Evolutionary conservation across 2,113 vertebrate genomes (phyloP).

Genomic region (Numenius arquata): DNA sequence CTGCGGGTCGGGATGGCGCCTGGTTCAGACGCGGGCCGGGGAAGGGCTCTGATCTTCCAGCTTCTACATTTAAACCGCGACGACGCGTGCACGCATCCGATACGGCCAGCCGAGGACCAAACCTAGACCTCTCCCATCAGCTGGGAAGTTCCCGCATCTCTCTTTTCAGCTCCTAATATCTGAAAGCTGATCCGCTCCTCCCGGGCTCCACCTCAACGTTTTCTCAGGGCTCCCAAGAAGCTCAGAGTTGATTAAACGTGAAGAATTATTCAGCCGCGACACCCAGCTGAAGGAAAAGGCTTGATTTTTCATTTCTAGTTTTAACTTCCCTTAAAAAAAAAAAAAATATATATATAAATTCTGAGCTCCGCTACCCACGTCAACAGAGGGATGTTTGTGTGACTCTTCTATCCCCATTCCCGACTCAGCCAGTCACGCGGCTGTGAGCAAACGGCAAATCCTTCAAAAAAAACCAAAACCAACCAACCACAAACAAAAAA

Average conservation of each 20-base stretch:
- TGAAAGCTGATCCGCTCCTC: background rate
- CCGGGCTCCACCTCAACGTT: background rate
- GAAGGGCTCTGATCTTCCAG: background rate
- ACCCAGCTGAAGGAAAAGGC: fast-evolving
- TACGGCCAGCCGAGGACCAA: background rate
- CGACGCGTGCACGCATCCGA: fast-evolving
- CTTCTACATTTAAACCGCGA: background rate
- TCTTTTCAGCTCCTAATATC: background rate
- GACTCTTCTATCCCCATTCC: background rate
- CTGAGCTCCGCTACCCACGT: background rate
- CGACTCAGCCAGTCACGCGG: conserved; percentile 21
- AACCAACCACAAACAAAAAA: background rate
- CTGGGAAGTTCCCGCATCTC: background rate
- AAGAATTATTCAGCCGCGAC: background rate
- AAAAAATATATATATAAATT: too few relatives aligned
- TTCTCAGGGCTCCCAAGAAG: background rate
- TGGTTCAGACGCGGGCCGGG: fast-evolving
- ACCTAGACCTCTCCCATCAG: background rate
- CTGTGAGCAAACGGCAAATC: background rate
- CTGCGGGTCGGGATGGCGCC: fast-evolving
- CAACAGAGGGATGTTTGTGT: background rate
- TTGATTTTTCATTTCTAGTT: background rate
- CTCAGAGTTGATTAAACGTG: background rate
- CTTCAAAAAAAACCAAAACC: background rate
- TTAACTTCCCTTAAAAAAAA: fast-evolving